phyloP scores from a whole-genome alignment of 2,797 vertebrate genomes.

The Microctenopoma lineatum region DNA sequence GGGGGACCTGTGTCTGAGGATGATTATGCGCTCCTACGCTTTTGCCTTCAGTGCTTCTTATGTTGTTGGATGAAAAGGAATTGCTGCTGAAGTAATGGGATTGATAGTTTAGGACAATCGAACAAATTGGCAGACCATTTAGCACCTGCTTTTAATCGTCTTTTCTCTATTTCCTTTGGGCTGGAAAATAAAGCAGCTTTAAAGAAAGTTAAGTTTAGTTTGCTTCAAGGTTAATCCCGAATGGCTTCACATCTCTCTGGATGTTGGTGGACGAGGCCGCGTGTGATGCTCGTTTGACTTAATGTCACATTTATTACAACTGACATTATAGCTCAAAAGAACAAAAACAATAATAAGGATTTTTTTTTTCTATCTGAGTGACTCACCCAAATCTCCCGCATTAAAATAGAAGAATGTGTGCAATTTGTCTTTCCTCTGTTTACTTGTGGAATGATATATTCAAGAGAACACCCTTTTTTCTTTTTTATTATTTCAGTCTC shows the following conservation, averaged over 20 bases:
- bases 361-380: neutral
- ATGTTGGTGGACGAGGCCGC: no score
- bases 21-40: neutral
- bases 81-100: neutral
- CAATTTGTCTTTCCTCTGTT: slow-evolving; percentile 39
- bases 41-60: slow-evolving; percentile 1
- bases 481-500: slow-evolving; percentile 40
- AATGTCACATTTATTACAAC: neutral
- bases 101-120: slow-evolving; percentile 29
- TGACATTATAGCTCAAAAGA: no score
- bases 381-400: neutral
- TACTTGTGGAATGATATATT: slow-evolving; percentile 38
- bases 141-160: neutral
- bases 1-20: neutral
- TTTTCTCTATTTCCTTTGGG: neutral
- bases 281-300: neutral
- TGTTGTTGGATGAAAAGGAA: neutral
- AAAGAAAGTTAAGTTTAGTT: neutral
- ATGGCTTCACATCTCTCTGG: no score
- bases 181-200: neutral
- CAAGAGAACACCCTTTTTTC: slow-evolving; percentile 29
- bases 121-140: slow-evolving; percentile 22
- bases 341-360: no score
- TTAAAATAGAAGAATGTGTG: slow-evolving; percentile 8
- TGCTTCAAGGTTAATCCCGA: no score